Evolutionary conservation across 2,113 vertebrate species (phyloP), one percentile per base, ranked within the genome.

Genomic region (Sula dactylatra): DNA sequence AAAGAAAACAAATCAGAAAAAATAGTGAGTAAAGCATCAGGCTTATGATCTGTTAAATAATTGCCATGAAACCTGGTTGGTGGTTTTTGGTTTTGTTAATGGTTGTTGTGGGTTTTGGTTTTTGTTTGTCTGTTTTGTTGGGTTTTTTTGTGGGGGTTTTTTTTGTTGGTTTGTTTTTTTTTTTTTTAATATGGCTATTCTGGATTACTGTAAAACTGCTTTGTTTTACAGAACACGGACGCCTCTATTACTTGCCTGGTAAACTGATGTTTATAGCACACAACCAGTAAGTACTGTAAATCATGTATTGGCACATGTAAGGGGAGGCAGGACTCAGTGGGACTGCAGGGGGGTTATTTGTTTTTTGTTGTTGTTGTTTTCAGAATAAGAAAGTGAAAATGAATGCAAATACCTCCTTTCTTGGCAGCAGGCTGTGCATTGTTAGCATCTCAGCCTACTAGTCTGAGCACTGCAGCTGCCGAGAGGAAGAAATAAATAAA

Each of bases 361-460:
- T 59, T 32, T 91, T 94, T 82, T n/a, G n/a, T n/a, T n/a, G n/a
- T n/a, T n/a, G n/a, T 52, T 61, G 19, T 62, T 64, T 90, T 70
- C 54, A 55, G 91, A 93, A 44, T 81, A 86, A 96, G 94, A 91
- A 97, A 94, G 93, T 86, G 86, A 97, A 97, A 97, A 96, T 70
- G 74, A 94, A 95, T 95, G 94, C 93, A 93, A 95, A 95, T 69
- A 93, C 84, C 93, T 95, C 87, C 86, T 94, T 87, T 93, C 96
- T 95, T 95, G 97, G 95, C 95, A 97, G 96, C 89, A 93, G 71
- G 86, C 96, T 89, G 86, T 4, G 45, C 93, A 96, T 93, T 97
- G 94, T 94, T 95, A 95, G 95, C 91, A 93, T 94, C 94, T 73
- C 93, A 80, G 89, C 80, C 88, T 82, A 76, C 86, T 21, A 69